phyloP scores from a whole-genome alignment of 2,888 invertebrate genomes.

The Rosalia funebris region DNA sequence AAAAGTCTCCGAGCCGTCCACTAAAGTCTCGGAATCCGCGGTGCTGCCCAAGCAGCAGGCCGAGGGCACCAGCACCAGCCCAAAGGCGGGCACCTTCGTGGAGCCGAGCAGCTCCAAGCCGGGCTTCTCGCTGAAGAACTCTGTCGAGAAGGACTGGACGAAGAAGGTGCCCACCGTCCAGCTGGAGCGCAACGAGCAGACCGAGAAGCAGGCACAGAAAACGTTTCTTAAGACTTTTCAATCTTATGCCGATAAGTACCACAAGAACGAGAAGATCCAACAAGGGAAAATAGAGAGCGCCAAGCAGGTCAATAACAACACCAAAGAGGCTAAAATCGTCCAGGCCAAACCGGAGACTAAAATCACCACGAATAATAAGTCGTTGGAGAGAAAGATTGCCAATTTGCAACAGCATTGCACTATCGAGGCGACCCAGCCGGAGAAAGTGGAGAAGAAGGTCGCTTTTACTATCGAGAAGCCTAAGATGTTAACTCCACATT shows the following conservation, averaged over 20 bases:
- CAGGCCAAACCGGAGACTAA: constrained; percentile 41
- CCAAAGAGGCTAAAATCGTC: constrained; percentile 17
- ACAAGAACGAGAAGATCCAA: constrained; percentile 43
- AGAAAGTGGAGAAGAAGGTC: constrained; percentile 43
- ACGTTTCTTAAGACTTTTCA: constrained; percentile 59
- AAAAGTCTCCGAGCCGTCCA: constrained; percentile 40
- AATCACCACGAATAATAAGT: constrained; percentile 45
- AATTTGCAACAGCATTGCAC: constrained; percentile 57
- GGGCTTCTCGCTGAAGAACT: constrained; percentile 25
- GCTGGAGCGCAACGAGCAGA: constrained; percentile 50
- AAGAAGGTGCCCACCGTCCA: constrained; percentile 50
- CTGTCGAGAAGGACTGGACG: constrained; percentile 39
- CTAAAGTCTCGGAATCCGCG: constrained; percentile 39
- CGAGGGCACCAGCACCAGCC: constrained; percentile 34
- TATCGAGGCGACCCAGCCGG: constrained; percentile 51
- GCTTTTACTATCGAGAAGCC: constrained; percentile 35
- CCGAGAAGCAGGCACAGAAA: constrained; percentile 54
- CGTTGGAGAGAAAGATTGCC: constrained; percentile 53
- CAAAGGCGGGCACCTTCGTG: constrained; percentile 36
- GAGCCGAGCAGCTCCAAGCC: constrained; percentile 36
- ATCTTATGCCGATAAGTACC: constrained; percentile 53
- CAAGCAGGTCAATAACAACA: constrained; percentile 27
- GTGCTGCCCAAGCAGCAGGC: constrained; percentile 36
- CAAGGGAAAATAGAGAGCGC: constrained; percentile 42
- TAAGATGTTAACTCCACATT: constrained; percentile 41